Base-by-base conservation (phyloP, 2,797 vertebrate species). In the Gallinago nigripennis region DNA sequence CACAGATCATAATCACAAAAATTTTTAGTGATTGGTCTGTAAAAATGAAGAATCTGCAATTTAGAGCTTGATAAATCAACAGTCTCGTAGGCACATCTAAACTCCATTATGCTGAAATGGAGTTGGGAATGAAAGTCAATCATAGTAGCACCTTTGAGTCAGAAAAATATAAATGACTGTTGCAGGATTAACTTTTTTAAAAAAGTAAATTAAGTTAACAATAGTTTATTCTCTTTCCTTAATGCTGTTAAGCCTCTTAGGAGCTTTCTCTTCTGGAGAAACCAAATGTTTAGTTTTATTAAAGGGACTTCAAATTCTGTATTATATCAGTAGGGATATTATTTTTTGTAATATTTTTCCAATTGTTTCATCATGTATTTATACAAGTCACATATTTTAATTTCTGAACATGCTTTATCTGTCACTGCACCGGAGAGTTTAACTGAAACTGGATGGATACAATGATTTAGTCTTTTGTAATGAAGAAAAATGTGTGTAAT, bases 301-400 rank as follows among this genome's bases (percentile, higher is more conserved):
- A 75, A 82, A 92, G 33, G 16, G 56, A 68, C 85, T 90, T 84
- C 45, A 84, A 20, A 61, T 90, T 92, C 39, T 60, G 14, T 78
- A 8, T 63, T 72, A 39, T 78, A 60, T 90, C 87, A 82, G 81
- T 21, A 75, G 68, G 66, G 72, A 89, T 95, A 54, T 80, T 86
- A 61, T 50, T 35, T 95, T 89, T 93, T 85, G 37, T 90, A 90
- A 69, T 78, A 63, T 92, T 94, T 94, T 96, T 71, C 50, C 86
- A 71, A 69, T 94, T 96, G 95, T 89, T 96, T 94, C 65, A 87
- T 89, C 95, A 82, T 48, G 71, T 78, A 82, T 79, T 96, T 94
- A 88, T 92, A 86, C 60, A 87, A 95, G 78, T 85, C 64, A 73
- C 77, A 75, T 73, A 80, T 93, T 96, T 95, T 96, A 86, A 94